Base-by-base conservation (phyloP, 2,888 invertebrate species). In the Hyposoter dolosus region DNA sequence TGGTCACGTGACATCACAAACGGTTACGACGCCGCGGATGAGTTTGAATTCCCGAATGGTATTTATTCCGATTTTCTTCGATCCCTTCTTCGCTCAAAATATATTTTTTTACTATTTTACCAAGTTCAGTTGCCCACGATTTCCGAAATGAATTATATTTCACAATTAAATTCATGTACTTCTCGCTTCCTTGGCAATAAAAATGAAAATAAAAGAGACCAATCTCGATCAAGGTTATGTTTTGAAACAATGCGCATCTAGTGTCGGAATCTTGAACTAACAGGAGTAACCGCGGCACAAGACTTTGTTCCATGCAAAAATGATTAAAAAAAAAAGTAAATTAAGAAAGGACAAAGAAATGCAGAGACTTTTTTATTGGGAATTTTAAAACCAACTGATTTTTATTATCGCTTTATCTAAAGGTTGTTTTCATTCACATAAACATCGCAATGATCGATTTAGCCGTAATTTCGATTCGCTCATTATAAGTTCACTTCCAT, bases 351-450 rank as follows among this genome's bases (percentile, higher is more conserved):
- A 23, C n/a, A 60, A 60, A 60, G 3, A 28, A 28, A 23, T 28
- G 15, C 53, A n/a, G 50, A 28, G 15, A 43, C 47, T 40, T 19
- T 12, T 15, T 65, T 43, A 28, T 65, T 50, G 23, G 53, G 43
- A 68, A 68, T 56, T 72, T 79, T 65, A 50, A 71, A 82, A 85
- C 65, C 56, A 68, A 78, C 82, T 82, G 47, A 79, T 53, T 85
- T 82, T 85, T 85, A 85, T 85, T 85, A 76, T 79, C 71, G 82
- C 68, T 71, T 69, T 74, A 79, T 85, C 69, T 63, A 74, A 71
- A 65, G 75, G 74, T 82, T 78, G 69, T 60, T 40, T 79, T 80
- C 45, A 40, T 71, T 85, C 60, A 53, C 71, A 82, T 79, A 82
- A 79, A 80, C 60, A 82, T 85, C 45, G 74, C 75, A 75, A 78